Conservation (phyloP, 1,140 invertebrate species). For the Diprion similis region DNA sequence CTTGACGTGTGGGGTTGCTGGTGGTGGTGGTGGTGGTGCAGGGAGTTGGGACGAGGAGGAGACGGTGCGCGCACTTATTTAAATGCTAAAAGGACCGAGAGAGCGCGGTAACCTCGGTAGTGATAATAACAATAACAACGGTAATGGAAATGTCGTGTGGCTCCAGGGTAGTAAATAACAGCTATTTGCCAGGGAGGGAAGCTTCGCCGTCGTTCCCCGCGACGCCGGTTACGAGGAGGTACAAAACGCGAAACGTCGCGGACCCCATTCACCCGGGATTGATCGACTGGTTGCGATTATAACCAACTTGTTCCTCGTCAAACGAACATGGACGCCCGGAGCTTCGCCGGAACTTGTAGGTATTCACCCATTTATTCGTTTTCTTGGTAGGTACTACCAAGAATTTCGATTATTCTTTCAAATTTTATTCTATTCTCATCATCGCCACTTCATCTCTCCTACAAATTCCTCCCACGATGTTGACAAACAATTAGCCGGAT, state of each 20-base stretch:
- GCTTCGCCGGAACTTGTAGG: no score
- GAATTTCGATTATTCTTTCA: no score
- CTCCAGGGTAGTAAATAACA: constrained; percentile 2
- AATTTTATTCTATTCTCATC: no score
- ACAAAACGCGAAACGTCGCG: not conserved
- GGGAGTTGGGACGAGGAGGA: not conserved
- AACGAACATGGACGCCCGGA: no score
- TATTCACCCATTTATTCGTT: no score
- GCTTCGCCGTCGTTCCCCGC: constrained; percentile 1
- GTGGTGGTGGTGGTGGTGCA: not conserved
- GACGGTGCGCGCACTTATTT: constrained; percentile 27
- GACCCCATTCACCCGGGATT: no score
- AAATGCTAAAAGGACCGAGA: constrained; percentile 22
- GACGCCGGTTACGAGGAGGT: not conserved
- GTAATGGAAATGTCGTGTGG: constrained; percentile 7
- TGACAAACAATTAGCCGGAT: no score
- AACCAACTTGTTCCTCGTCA: no score
- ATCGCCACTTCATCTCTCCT: no score
- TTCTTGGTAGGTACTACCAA: no score
- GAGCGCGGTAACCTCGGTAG: not conserved
- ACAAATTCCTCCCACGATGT: no score
- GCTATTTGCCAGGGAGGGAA: constrained; percentile 2
- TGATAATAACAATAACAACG: constrained; percentile 8
- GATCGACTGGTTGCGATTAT: no score
- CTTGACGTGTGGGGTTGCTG: not conserved